phyloP scores from a whole-genome alignment of 2,888 invertebrate genomes.

The Trichopria drosophilae region DNA sequence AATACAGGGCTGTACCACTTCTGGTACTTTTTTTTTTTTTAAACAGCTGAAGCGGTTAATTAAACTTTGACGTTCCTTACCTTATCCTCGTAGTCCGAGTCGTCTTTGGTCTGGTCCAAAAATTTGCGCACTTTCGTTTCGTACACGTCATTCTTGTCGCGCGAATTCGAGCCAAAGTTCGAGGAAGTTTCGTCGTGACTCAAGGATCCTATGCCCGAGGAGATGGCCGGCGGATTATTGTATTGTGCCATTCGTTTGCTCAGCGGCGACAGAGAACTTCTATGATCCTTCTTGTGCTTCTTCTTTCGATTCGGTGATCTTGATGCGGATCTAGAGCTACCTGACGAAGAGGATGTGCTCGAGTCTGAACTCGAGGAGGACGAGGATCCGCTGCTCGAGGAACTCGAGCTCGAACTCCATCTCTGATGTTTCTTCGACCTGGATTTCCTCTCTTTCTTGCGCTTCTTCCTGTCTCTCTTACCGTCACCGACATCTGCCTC shows the following conservation, averaged over 20 bases:
- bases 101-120: conserved; percentile 77
- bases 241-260: conserved; percentile 83
- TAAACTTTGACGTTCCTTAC: conserved; percentile 35
- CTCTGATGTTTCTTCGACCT: conserved; percentile 55
- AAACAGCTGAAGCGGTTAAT: too few species aligned
- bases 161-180: conserved; percentile 56
- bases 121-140: conserved; percentile 74
- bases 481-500: conserved; percentile 51
- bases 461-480: conserved; percentile 58
- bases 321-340: conserved; percentile 52
- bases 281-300: conserved; percentile 66
- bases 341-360: conserved; percentile 63
- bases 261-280: conserved; percentile 76
- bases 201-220: not conserved
- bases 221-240: conserved; percentile 70
- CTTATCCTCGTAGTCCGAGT: conserved; percentile 83
- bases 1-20: too few species aligned
- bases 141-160: conserved; percentile 63
- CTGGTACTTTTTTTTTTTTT: too few species aligned
- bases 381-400: conserved; percentile 62
- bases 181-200: too few species aligned
- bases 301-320: conserved; percentile 50
- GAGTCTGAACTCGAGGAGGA: conserved; percentile 65
- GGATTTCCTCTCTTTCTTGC: conserved; percentile 58
- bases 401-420: conserved; percentile 66